Base-by-base conservation (phyloP, 2,797 vertebrate species). In the Lagocephalus sceleratus region DNA sequence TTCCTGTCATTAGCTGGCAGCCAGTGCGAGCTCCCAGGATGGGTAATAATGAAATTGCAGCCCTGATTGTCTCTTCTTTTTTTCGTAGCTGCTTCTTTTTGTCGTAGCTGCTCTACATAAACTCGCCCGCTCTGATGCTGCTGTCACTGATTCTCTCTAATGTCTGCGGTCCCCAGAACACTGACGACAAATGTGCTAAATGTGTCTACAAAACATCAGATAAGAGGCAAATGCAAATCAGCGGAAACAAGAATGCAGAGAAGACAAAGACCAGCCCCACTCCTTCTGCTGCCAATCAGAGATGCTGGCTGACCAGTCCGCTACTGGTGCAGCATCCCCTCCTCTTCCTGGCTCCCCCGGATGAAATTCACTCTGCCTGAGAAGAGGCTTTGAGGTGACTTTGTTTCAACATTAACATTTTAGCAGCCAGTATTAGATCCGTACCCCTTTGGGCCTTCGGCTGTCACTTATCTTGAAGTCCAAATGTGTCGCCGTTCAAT, bases 131-230 rank as follows among this genome's bases (percentile, higher is more conserved):
- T 68, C 44, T 41, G 40, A 53, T 6, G 20, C 43, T 19, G 58
- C 42, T 38, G 58, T 63, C 59, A 39, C 5, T 5, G 46, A 52
- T 20, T 51, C 42, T 17, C 70, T 59, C 50, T 63, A 47, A 68
- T 20, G 49, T 54, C 60, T 67, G 50, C 6, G 42, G 47, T 46
- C 20, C 41, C 47, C 5, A 53, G 63, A 64, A 54, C 44, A 39
- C 52, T 21, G 7, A 10, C 25, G 35, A 35, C 21, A 17, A 16
- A 52, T 25, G 21, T 48, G 20, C 44, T 6, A 39, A 5, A 7
- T 22, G 47, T 5, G 44, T 5, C 48, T 39, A 51, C 21, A 41
- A 35, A 51, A 21, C 15, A 46, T 17, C 50, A 20, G 14, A 56
- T 15, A 22, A 45, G 23, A 11, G 12, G 19, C 25, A 40, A 26